Conservation (phyloP, 2,888 invertebrate species). For the Cryptosula pallasiana region DNA sequence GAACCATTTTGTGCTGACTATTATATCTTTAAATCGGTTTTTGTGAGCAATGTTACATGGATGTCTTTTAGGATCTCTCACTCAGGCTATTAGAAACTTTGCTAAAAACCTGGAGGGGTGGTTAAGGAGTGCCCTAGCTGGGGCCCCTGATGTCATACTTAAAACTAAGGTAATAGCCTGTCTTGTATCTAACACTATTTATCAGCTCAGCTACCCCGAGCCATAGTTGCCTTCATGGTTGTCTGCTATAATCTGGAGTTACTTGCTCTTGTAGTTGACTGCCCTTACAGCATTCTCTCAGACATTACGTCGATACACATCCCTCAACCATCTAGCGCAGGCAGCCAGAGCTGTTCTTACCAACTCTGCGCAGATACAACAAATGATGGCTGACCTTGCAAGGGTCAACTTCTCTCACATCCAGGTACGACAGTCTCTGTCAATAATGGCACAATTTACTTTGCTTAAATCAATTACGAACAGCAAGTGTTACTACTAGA, state of each 20-base stretch:
- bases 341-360: constrained; percentile 92
- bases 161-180: constrained; percentile 81
- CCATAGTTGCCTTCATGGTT: no score
- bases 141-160: constrained; percentile 74
- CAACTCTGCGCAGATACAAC: constrained; percentile 87
- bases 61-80: constrained; percentile 64
- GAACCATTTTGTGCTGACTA: no score
- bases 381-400: constrained; percentile 94
- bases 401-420: constrained; percentile 97
- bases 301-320: constrained; percentile 89
- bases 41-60: no score
- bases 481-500: no score
- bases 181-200: no score
- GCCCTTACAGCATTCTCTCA: constrained; percentile 88
- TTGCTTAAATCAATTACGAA: no score
- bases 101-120: constrained; percentile 84
- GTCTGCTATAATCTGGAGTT: no score
- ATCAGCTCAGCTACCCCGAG: no score
- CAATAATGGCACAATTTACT: no score
- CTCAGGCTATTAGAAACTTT: constrained; percentile 86
- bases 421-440: constrained; percentile 59
- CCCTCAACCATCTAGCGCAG: constrained; percentile 91
- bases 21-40: no score
- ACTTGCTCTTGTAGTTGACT: constrained; percentile 58
- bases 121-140: constrained; percentile 73